Percentiles rank a stretch among this genome's conserved stretches.
These are phyloP conservation scores for Fulmarus glacialis DNA, from an alignment of 2,113 vertebrate genomes.

Conservation along the genomic window DNA sequence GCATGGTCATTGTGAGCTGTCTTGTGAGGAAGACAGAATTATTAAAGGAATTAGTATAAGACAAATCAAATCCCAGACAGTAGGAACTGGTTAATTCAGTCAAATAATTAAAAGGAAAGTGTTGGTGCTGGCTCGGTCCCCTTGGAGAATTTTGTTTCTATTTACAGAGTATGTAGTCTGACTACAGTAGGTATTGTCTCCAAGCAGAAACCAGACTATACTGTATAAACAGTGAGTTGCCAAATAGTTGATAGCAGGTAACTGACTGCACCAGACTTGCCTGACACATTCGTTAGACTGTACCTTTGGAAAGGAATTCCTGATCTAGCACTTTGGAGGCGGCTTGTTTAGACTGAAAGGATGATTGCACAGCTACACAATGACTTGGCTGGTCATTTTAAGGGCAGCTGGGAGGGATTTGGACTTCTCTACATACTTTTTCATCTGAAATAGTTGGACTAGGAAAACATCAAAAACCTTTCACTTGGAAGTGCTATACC, in stretches of 20 bases:
- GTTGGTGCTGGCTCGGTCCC: not conserved
- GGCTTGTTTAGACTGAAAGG: not conserved
- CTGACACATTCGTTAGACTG: not conserved
- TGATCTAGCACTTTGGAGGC: not conserved
- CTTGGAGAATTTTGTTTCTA: constrained; percentile 23
- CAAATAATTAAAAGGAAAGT: not conserved
- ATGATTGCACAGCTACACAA: not conserved
- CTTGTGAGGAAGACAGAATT: not conserved
- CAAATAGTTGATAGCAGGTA: not conserved
- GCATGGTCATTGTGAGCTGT: not conserved
- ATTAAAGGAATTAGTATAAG: not conserved
- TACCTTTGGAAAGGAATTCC: not conserved
- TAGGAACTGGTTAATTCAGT: not conserved
- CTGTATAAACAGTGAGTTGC: constrained; percentile 3
- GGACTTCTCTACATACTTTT: not conserved
- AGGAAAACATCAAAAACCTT: not conserved
- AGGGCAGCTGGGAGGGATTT: not conserved
- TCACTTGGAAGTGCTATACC: not conserved
- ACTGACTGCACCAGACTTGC: not conserved
- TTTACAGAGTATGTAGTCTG: not conserved
- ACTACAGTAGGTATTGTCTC: not conserved
- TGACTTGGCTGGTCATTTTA: not conserved
- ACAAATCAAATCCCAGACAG: not conserved
- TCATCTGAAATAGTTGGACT: not conserved
- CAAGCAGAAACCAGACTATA: constrained; percentile 5